Percentiles rank a stretch among this genome's conserved stretches.
These are phyloP conservation scores for Pammene aurita DNA, from an alignment of 2,888 invertebrate genomes.

Conservation along the genomic window DNA sequence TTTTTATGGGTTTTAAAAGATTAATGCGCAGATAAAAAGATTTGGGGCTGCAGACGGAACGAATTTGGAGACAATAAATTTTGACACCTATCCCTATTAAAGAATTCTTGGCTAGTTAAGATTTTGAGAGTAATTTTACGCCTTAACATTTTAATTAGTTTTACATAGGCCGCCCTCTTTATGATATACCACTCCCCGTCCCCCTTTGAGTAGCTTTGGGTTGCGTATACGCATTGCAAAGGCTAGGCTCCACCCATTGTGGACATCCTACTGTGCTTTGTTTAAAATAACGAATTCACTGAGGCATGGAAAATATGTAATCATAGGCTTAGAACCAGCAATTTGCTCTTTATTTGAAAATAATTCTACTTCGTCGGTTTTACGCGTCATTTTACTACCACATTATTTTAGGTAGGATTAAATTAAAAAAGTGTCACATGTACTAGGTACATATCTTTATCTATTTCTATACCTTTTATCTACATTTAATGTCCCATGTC, in stretches of 20 bases:
- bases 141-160: slow-evolving; percentile 47
- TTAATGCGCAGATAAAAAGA: slow-evolving; percentile 78
- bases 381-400: no score
- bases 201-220: slow-evolving; percentile 45
- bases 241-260: slow-evolving; percentile 62
- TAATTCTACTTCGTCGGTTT: not conserved
- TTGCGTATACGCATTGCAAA: slow-evolving; percentile 60
- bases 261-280: slow-evolving; percentile 68
- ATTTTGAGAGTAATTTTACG: slow-evolving; percentile 31
- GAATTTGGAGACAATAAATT: slow-evolving; percentile 73
- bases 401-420: no score
- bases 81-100: slow-evolving; percentile 60
- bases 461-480: not conserved
- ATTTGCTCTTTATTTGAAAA: slow-evolving; percentile 18
- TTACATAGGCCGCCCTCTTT: slow-evolving; percentile 48
- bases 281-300: slow-evolving; percentile 59
- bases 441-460: no score
- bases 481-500: not conserved
- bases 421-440: no score
- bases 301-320: slow-evolving; percentile 57
- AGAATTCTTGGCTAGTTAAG: slow-evolving; percentile 31
- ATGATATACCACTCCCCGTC: slow-evolving; percentile 51
- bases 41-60: slow-evolving; percentile 68
- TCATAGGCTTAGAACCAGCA: slow-evolving; percentile 28
- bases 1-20: slow-evolving; percentile 78